Conservation (phyloP, 2,113 vertebrate species). For the Odontesthes bonariensis region DNA sequence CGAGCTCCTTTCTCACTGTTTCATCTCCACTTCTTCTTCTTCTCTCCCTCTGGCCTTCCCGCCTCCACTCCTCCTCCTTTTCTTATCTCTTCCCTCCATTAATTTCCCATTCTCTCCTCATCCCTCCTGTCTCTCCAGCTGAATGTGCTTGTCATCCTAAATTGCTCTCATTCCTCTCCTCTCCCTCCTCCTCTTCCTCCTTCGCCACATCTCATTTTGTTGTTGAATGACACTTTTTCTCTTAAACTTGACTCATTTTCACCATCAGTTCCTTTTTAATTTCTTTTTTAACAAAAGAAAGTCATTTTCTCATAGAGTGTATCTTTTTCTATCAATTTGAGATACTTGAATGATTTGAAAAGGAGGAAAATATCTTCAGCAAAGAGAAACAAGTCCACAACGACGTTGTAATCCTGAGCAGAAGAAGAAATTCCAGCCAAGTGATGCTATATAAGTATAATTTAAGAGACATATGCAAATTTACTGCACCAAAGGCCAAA, state of each 20-base stretch:
- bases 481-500: too few species aligned
- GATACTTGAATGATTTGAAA: too few species aligned
- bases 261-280: too few species aligned
- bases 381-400: too few species aligned
- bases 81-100: constrained; percentile 66
- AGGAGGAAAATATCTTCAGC: too few species aligned
- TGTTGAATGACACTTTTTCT: not conserved
- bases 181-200: constrained; percentile 14
- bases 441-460: too few species aligned
- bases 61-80: constrained; percentile 40
- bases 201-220: constrained; percentile 10
- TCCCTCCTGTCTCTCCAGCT: constrained; percentile 38
- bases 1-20: not conserved
- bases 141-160: constrained; percentile 71
- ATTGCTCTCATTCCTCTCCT: constrained; percentile 66
- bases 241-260: not conserved
- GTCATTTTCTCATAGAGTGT: too few species aligned
- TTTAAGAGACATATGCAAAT: too few species aligned
- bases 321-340: too few species aligned
- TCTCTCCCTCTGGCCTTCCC: constrained; percentile 1
- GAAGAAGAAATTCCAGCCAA: too few species aligned
- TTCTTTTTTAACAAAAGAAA: too few species aligned
- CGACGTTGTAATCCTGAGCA: too few species aligned
- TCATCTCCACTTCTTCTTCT: constrained; percentile 8
- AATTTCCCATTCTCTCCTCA: constrained; percentile 56